A percentile compares a stretch with the other conserved stretches of the same genome.
These are phyloP conservation scores for Coboldia fuscipes DNA, from an alignment of 1,140 invertebrate species.

Conservation along the genomic window DNA sequence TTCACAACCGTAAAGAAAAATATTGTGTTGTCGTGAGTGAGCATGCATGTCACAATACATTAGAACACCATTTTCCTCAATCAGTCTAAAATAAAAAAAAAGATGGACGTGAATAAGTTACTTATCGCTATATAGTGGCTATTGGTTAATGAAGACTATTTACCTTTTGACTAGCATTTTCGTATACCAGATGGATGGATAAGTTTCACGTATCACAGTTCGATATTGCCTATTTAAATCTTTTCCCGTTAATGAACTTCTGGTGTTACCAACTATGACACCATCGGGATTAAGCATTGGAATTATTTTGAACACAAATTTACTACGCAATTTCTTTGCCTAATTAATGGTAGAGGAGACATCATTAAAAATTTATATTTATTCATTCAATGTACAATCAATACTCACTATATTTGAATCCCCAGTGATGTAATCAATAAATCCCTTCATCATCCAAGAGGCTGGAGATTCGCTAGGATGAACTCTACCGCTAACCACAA, in stretches of 20 bases:
- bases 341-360: no score
- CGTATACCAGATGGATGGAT: slow-evolving; percentile 85
- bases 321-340: slow-evolving; percentile 62
- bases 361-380: no score
- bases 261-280: slow-evolving; percentile 73
- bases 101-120: neutral
- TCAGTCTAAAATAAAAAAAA: slow-evolving; percentile 36
- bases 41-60: slow-evolving; percentile 92
- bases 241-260: slow-evolving; percentile 71
- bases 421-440: slow-evolving; percentile 76
- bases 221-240: slow-evolving; percentile 76
- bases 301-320: slow-evolving; percentile 89
- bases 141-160: no score
- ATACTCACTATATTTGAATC: slow-evolving; percentile 39
- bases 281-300: slow-evolving; percentile 94
- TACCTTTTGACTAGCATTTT: slow-evolving; percentile 68
- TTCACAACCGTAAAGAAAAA: slow-evolving; percentile 93
- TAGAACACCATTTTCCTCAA: slow-evolving; percentile 79
- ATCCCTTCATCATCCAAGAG: slow-evolving; percentile 93
- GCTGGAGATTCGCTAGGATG: slow-evolving; percentile 92
- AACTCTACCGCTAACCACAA: slow-evolving; percentile 78
- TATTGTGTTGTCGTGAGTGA: slow-evolving; percentile 82
- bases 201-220: slow-evolving; percentile 69
- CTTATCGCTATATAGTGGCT: no score
- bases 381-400: no score